These are phyloP conservation scores for Myotis planiceps DNA, from an alignment of 2,797 vertebrate genomes.

Conservation along the genomic window DNA sequence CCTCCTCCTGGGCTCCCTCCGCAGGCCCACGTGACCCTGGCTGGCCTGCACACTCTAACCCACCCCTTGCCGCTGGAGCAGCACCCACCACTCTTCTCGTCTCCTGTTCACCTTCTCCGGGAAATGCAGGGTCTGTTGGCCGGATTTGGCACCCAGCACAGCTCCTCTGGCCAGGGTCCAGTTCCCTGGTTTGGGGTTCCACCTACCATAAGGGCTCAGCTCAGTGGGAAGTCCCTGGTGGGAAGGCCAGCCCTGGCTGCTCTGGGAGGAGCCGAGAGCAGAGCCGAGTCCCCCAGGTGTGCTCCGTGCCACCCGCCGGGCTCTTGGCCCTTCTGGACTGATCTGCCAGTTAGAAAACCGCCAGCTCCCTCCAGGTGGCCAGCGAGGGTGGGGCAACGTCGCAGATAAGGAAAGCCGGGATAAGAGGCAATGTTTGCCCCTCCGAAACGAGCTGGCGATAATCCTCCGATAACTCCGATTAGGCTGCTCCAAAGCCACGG, in stretches of 20 bases:
- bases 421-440: conserved; percentile 51
- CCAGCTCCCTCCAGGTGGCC: conserved; percentile 58
- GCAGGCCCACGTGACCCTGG: rapidly evolving
- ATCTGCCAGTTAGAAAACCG: background rate
- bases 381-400: conserved; percentile 31
- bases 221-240: rapidly evolving
- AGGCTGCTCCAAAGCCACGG: conserved; percentile 31
- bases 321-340: background rate
- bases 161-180: background rate
- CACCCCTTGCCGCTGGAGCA: too few relatives aligned
- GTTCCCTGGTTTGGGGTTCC: background rate
- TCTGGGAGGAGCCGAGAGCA: background rate
- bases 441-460: background rate
- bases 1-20: background rate
- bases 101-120: background rate
- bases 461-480: conserved; percentile 9
- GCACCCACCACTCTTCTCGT: background rate
- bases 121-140: background rate
- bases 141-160: rapidly evolving
- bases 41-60: background rate
- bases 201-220: too few relatives aligned
- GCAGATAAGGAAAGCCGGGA: conserved; percentile 59
- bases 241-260: background rate
- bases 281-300: rapidly evolving
- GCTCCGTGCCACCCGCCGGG: background rate